phyloP scores from a whole-genome alignment of 2,113 vertebrate genomes.

The Phylloscopus whistleri region DNA sequence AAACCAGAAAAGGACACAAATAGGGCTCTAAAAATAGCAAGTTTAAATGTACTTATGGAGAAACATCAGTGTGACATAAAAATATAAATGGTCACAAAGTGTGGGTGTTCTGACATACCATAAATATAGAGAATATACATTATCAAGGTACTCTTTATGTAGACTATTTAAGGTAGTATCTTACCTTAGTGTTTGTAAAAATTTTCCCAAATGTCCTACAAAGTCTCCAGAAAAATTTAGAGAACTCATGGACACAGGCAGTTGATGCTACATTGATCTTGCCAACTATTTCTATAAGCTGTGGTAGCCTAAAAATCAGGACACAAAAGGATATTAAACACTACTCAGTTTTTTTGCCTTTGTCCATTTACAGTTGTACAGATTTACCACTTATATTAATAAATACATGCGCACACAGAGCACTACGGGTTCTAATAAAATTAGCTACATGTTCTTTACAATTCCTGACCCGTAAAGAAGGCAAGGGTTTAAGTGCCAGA shows the following conservation, averaged over 20 bases:
- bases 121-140: not conserved
- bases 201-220: slow-evolving; percentile 98
- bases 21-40: not conserved
- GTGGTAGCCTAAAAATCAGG: slow-evolving; percentile 83
- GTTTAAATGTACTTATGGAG: not conserved
- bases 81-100: not conserved
- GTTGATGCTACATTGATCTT: slow-evolving; percentile 94
- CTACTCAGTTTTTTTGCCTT: not conserved
- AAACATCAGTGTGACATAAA: not conserved
- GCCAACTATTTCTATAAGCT: slow-evolving; percentile 94
- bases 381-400: not conserved
- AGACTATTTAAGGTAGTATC: not conserved
- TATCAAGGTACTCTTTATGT: not conserved
- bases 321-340: slow-evolving; percentile 53
- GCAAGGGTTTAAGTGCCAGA: not conserved
- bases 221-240: slow-evolving; percentile 97
- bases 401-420: not conserved
- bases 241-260: slow-evolving; percentile 97
- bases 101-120: fast-evolving
- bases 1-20: not conserved
- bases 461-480: not conserved
- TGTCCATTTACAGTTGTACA: not conserved
- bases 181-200: slow-evolving; percentile 98
- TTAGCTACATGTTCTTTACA: not conserved
- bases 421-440: not conserved